These are phyloP conservation scores for Todus mexicanus DNA, from an alignment of 2,797 vertebrate species.

Conservation along the genomic window DNA sequence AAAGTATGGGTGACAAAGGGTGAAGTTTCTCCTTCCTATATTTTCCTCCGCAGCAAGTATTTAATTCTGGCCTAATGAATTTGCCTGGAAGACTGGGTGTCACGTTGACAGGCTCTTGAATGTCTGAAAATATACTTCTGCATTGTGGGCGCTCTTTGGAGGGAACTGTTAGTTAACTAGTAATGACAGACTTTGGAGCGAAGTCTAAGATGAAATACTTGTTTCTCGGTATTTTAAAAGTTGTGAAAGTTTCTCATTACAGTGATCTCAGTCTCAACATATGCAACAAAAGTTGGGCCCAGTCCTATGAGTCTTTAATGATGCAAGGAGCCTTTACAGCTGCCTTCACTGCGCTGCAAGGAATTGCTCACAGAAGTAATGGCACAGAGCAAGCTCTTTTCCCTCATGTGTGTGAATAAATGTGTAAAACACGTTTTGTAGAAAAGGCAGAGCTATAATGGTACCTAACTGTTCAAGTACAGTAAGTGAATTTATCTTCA, in stretches of 20 bases:
- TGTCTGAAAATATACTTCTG: conserved; percentile 67
- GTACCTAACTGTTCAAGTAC: background rate
- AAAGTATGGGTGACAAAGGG: conserved; percentile 80
- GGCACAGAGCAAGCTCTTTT: background rate
- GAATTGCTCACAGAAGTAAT: background rate
- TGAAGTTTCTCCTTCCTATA: conserved; percentile 76
- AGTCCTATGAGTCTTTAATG: background rate
- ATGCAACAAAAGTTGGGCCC: background rate
- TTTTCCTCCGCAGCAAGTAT: conserved; percentile 67
- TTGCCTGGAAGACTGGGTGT: conserved; percentile 69
- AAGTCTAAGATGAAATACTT: conserved; percentile 18
- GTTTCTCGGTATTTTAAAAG: conserved; percentile 29
- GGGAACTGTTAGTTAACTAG: conserved; percentile 59
- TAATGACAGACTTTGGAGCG: conserved; percentile 52
- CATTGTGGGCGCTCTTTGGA: conserved; percentile 60
- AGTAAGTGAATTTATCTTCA: background rate
- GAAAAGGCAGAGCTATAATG: background rate
- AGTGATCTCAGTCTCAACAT: conserved; percentile 9
- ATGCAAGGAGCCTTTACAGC: background rate
- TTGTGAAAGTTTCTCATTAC: conserved; percentile 4
- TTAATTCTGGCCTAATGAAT: conserved; percentile 76
- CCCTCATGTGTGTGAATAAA: background rate
- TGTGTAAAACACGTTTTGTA: background rate
- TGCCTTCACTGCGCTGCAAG: background rate
- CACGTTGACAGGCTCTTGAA: conserved; percentile 72